Evolutionary conservation across 2,888 invertebrate species (phyloP).

Genomic region (Conops quadrifasciatus): DNA sequence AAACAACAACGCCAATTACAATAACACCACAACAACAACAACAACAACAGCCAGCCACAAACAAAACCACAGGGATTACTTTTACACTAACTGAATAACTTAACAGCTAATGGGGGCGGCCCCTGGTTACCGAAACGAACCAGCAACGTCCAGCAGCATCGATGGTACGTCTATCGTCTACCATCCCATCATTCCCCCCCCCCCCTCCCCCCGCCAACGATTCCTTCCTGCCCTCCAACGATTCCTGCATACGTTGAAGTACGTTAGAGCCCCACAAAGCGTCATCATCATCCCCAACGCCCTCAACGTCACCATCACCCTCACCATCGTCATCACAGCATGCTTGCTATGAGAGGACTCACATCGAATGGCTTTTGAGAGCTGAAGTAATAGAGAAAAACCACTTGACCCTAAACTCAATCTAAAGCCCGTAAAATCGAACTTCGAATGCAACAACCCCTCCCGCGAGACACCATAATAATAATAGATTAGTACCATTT

Average conservation of each 20-base stretch:
- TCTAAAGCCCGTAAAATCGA: conserved; percentile 18
- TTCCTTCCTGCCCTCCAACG: too few species aligned
- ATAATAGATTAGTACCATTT: conserved; percentile 61
- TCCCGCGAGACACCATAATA: conserved; percentile 51
- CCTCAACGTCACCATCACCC: not conserved
- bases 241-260: too few species aligned
- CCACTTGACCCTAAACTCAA: conserved; percentile 33
- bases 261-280: too few species aligned
- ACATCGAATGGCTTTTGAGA: not conserved
- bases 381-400: conserved; percentile 15
- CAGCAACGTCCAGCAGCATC: too few species aligned
- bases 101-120: not conserved
- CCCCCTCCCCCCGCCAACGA: too few species aligned
- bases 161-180: too few species aligned
- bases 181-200: too few species aligned
- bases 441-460: conserved; percentile 39
- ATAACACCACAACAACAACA: conserved; percentile 48
- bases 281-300: not conserved
- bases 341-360: conserved; percentile 40
- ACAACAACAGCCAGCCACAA: conserved; percentile 46
- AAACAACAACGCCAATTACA: conserved; percentile 50
- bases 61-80: conserved; percentile 41
- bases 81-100: conserved; percentile 23
- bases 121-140: too few species aligned
- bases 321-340: not conserved